Evolutionary conservation across 2,113 vertebrate genomes (phyloP), one percentile per base, ranked within the genome.

Genomic region (Nymphicus hollandicus): DNA sequence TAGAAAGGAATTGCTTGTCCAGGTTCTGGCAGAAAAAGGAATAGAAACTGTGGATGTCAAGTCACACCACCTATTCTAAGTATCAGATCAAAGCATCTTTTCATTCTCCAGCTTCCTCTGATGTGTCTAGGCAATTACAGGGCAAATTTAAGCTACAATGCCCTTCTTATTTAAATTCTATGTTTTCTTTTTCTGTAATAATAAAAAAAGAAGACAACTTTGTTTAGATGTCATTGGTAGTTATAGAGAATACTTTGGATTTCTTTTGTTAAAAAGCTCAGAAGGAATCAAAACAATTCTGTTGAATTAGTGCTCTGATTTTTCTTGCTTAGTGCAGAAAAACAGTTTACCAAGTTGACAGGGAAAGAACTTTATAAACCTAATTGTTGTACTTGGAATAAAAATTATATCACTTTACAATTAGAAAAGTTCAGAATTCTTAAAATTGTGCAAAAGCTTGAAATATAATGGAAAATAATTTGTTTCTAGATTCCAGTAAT

Each of bases 261-360:
- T 95, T 79, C 43, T 94, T 91, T 93, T 93, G 55, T 74, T 96
- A 27, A 65, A 68, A 96, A 95, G n/a, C 28, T 49, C 73, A 64
- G 55, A 83, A 88, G 14, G 81, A 84, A 88, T 96, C 83, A 95
- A 94, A 97, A 88, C 84, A 93, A 53, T 95, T 96, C 24, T 66
- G 63, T 69, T 56, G 94, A 97, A 97, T 97, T 96, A 83, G 47
- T 69, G 55, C 9, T 55, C 29, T 81, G 94, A 95, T 66, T 83
- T 93, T 33, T 1, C 44, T 94, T 87, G 33, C 78, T 80, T 63
- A 41, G 9, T 65, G 60, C 27, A 94, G 78, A 93, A 85, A 97
- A 70, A 18, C 33, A 96, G 73, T 94, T 94, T 96, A 66, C 86
- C 58, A 61, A 44, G 23, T 74, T 81, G 71, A 84, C 2, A 0